Evolutionary conservation across 2,113 vertebrate genomes (phyloP).

Genomic region (Illadopsis cleaveri): DNA sequence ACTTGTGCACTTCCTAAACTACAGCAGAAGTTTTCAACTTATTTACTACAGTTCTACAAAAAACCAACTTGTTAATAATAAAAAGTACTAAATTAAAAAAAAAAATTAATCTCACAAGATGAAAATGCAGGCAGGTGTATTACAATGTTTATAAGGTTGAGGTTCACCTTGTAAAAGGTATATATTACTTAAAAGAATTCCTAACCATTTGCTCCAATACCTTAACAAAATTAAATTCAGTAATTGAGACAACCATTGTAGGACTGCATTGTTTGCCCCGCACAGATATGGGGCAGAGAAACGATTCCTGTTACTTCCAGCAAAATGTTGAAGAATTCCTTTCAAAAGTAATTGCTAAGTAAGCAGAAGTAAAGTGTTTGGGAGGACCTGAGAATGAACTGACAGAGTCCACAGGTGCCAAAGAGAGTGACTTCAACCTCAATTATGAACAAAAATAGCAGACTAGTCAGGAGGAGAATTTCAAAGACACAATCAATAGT

Average conservation of each 20-base stretch:
- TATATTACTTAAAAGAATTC: not conserved
- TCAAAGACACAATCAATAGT: not conserved
- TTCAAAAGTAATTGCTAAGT: not conserved
- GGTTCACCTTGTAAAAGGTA: not conserved
- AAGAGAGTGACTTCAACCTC: not conserved
- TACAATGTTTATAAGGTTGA: not conserved
- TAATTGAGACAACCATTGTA: not conserved
- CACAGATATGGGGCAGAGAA: not conserved
- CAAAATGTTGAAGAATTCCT: not conserved
- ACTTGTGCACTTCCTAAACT: too few relatives aligned
- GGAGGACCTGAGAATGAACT: not conserved
- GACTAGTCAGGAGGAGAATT: not conserved
- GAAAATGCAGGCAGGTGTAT: not conserved
- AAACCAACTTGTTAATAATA: not conserved
- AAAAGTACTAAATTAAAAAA: not conserved
- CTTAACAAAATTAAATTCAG: not conserved
- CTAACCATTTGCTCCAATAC: not conserved
- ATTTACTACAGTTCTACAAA: not conserved
- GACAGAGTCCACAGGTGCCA: not conserved
- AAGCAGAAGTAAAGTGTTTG: not conserved
- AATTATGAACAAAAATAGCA: not conserved
- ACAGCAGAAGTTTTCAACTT: not conserved
- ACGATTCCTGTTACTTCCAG: not conserved
- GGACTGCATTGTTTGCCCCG: not conserved
- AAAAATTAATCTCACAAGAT: not conserved